Evolutionary conservation across 2,888 invertebrate species (phyloP).

Genomic region (Mylabris sibirica): DNA sequence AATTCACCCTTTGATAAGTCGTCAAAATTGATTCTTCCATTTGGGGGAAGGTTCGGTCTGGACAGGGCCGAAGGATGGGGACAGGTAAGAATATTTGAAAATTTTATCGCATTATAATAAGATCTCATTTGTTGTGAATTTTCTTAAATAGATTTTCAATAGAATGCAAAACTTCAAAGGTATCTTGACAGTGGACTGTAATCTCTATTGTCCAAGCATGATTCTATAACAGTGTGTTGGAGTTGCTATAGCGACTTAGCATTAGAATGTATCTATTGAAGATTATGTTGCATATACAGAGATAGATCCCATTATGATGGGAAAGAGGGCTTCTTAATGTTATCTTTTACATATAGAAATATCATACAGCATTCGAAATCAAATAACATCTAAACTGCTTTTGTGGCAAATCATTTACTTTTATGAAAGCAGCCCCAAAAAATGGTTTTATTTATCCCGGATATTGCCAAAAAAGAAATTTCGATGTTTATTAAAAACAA

Average conservation of each 20-base stretch:
- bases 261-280: constrained; percentile 23
- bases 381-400: background rate
- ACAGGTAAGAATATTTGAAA: constrained; percentile 65
- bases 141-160: constrained; percentile 45
- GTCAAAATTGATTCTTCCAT: constrained; percentile 63
- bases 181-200: constrained; percentile 29
- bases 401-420: no score
- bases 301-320: background rate
- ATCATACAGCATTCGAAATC: background rate
- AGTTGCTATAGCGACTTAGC: constrained; percentile 30
- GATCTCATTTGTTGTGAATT: constrained; percentile 40
- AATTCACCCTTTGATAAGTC: constrained; percentile 20
- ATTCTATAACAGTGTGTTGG: constrained; percentile 17
- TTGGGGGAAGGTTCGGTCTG: constrained; percentile 69
- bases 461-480: no score
- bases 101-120: no score
- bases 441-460: no score
- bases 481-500: no score
- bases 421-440: no score
- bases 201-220: constrained; percentile 35
- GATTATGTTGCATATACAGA: background rate
- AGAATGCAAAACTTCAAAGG: constrained; percentile 31
- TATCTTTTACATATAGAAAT: background rate
- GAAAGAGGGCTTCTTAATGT: background rate
- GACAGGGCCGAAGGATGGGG: constrained; percentile 75